Evolutionary conservation across 2,113 vertebrate species (phyloP), one percentile per base, ranked within the genome.

Genomic region (Paramisgurnus dabryanus): DNA sequence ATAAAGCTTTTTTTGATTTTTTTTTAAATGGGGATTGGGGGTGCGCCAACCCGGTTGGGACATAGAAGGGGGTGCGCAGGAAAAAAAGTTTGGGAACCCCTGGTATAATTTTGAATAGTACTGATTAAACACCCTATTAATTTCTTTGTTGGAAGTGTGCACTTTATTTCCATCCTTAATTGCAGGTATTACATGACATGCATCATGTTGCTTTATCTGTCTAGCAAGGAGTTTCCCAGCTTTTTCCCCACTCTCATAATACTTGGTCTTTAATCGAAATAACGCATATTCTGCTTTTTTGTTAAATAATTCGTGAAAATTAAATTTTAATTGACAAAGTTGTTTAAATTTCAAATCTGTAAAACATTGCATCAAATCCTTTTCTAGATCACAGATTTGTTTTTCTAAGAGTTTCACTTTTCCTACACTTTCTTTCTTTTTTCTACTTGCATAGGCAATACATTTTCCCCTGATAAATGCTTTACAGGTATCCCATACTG

Each of bases 401-500:
- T 55, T 70, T 71, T 71, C 68, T 13, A 71, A 55, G 4, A 34
- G 6, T 50, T 55, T 12, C 13, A 70, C 41, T 53, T 50, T 55
- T 27, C 6, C 11, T 0, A 27, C 12, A 41, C 39, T 4, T 53
- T 53, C 49, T 50, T 13, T 70, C 53, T 53, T 34, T 7, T 39
- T 39, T 6, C 12, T 50, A 50, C 45, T 34, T 0, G 18, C 49
- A 70, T 70, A 70, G 15, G 68, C 43, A 50, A 55, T 71, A 50
- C 43, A 50, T 49, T 71, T 70, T 15, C 68, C 68, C 18, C 49
- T 55, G 27, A 72, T 15, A 58, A 4, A 72, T 17, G 70, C 53
- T 41, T 72, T 72, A 58, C 9, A 57, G 4, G 34, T 15, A 72
- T 55, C 53, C 53, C 70, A 58, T 11, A 72, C 69, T 57, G 47